Evolutionary conservation across 2,888 invertebrate genomes (phyloP).

Genomic region (Dynastes hyllus): DNA sequence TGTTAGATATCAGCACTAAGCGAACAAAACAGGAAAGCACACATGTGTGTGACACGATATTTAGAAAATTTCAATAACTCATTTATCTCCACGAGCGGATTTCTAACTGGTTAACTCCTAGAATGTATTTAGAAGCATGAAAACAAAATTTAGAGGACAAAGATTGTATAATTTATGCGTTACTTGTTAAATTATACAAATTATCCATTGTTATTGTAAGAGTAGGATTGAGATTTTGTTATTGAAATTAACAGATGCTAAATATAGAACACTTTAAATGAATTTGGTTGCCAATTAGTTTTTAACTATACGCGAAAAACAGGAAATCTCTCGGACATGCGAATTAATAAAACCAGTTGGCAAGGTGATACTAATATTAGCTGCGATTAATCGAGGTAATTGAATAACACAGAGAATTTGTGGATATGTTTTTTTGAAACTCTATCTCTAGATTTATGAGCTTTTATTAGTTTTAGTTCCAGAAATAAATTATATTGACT

Average conservation of each 20-base stretch:
- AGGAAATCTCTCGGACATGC: constrained; percentile 35
- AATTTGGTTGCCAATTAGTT: constrained; percentile 16
- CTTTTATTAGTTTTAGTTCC: too few species aligned
- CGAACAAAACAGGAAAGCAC: background rate
- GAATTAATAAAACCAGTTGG: constrained; percentile 27
- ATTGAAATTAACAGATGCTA: constrained; percentile 6
- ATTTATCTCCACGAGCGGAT: too few species aligned
- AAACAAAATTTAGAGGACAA: background rate
- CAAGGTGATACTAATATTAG: background rate
- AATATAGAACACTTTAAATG: background rate
- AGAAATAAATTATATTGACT: too few species aligned
- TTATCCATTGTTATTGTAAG: background rate
- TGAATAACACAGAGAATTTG: background rate
- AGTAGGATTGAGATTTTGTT: constrained; percentile 4
- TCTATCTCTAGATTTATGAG: too few species aligned
- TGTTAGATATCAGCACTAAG: constrained; percentile 3
- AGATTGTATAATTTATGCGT: background rate
- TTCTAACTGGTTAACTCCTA: background rate
- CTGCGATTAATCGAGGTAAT: background rate
- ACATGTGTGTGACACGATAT: background rate
- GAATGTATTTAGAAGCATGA: background rate
- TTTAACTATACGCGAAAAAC: constrained; percentile 18
- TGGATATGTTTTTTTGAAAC: background rate
- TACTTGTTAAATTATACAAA: background rate
- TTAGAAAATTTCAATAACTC: constrained; percentile 1